Conservation (phyloP, 2,888 invertebrate genomes). For the Dicycla oo region DNA sequence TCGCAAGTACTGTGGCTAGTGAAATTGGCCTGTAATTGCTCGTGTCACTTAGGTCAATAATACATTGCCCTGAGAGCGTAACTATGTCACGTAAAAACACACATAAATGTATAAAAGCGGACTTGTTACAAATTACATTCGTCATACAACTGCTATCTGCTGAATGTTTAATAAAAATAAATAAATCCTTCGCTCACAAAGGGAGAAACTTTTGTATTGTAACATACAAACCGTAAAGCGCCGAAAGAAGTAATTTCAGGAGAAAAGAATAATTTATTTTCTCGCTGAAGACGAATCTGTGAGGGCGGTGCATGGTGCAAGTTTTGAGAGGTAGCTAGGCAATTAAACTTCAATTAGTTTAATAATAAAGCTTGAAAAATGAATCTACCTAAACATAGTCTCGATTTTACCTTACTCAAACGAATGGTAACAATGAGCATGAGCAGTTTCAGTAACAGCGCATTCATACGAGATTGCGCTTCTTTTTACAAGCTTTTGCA, state of each 20-base stretch:
- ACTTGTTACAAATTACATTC: conserved; percentile 24
- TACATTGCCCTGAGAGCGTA: not conserved
- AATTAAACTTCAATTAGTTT: not conserved
- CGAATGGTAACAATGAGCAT: not conserved
- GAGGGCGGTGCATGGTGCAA: conserved; percentile 25
- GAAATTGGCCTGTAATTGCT: too few species aligned
- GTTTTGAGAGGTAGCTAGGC: not conserved
- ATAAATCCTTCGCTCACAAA: conserved; percentile 37
- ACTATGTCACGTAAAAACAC: not conserved
- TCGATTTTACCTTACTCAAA: not conserved
- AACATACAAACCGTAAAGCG: conserved; percentile 54
- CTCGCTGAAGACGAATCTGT: conserved; percentile 58
- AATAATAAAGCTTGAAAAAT: not conserved
- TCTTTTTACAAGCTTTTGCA: too few species aligned
- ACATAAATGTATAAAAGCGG: not conserved
- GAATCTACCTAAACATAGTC: not conserved
- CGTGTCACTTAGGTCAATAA: too few species aligned
- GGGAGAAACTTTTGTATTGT: conserved; percentile 23
- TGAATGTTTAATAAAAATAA: conserved; percentile 47
- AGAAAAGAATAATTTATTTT: conserved; percentile 65
- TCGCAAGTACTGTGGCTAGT: too few species aligned
- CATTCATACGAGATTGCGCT: not conserved
- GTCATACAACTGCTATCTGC: conserved; percentile 37
- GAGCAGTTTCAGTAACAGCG: not conserved
- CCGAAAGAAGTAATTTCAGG: conserved; percentile 60